Conservation (phyloP, 2,113 vertebrate genomes). For the Planiliza haematocheilus region DNA sequence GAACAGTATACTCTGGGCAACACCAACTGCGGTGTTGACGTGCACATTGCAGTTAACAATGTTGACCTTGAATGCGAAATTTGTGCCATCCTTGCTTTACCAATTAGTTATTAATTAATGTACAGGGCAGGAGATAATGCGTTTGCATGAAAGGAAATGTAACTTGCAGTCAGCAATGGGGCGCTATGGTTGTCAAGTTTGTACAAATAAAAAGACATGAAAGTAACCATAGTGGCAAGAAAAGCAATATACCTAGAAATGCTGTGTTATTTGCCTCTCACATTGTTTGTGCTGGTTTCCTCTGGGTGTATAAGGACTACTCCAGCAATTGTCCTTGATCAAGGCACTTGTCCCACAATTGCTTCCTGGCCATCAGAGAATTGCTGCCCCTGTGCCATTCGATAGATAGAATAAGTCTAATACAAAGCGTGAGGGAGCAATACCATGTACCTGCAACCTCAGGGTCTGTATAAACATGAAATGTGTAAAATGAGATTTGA, state of each 20-base stretch:
- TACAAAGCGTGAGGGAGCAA: slow-evolving; percentile 26
- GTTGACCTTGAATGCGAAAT: not conserved
- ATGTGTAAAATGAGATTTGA: slow-evolving; percentile 46
- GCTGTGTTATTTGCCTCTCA: not conserved
- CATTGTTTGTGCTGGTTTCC: not conserved
- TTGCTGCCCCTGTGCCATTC: not conserved
- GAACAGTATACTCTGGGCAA: not conserved
- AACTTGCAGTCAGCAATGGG: not conserved
- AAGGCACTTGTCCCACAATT: not conserved
- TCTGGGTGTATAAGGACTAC: not conserved
- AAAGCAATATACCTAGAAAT: not conserved
- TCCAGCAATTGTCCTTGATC: slow-evolving; percentile 13
- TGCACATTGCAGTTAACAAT: not conserved
- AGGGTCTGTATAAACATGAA: slow-evolving; percentile 27
- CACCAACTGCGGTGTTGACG: not conserved
- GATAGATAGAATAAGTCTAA: slow-evolving; percentile 15
- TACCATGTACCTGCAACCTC: slow-evolving; percentile 20
- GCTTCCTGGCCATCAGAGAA: not conserved
- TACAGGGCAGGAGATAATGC: not conserved
- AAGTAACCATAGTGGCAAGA: slow-evolving; percentile 1
- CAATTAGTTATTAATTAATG: not conserved
- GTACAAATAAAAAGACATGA: slow-evolving; percentile 4
- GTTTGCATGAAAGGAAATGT: too few species aligned
- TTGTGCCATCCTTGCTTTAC: not conserved
- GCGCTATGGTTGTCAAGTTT: not conserved